Evolutionary conservation across 2,797 vertebrate genomes (phyloP), one percentile per base, ranked within the genome.

Genomic region (Eremophila alpestris): DNA sequence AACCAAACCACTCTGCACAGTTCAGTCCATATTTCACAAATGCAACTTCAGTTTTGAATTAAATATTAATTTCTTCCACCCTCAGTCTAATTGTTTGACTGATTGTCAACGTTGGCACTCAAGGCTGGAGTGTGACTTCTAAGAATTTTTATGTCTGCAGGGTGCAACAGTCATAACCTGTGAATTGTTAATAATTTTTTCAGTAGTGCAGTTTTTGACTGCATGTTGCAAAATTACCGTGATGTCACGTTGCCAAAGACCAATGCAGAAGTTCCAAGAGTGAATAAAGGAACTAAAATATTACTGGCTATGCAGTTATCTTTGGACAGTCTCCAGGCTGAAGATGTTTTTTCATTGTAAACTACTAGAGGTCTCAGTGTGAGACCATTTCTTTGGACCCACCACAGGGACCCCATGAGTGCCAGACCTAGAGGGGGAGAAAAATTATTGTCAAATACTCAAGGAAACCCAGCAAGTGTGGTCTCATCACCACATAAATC

Each of bases 401-500:
- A 97, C 94, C 91, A 73, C 96, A 93, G 69, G 87, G 87, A 90
- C 70, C 81, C 71, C 67, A 54, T 49, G 83, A 91, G 89, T 91
- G 96, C 95, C 96, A 98, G 78, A 95, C 60, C 94, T 93, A 85
- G 91, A 94, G 63, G 55, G 91, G 94, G 88, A 85, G 69, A 70
- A 95, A 92, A 96, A 86, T 92, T 95, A 93, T 94, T 96, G 58
- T 90, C 95, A 95, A 95, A 90, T 77, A 92, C 43, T 94, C 54
- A 60, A 95, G 86, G 90, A 90, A 96, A 95, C 87, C 94, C 80
- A 74, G 71, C 55, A 30, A 97, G 96, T 97, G 96, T 97, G 97
- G 97, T 97, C 97, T 97, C 87, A 90, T 97, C 89, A 96, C 93
- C 87, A 93, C 91, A 97, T 97, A 97, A 97, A 98, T 97, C 90